A percentile compares a stretch with the other conserved stretches of the same genome.
Evolutionary conservation across 1,140 invertebrate species (phyloP).

Genomic region (Zophobas morio): DNA sequence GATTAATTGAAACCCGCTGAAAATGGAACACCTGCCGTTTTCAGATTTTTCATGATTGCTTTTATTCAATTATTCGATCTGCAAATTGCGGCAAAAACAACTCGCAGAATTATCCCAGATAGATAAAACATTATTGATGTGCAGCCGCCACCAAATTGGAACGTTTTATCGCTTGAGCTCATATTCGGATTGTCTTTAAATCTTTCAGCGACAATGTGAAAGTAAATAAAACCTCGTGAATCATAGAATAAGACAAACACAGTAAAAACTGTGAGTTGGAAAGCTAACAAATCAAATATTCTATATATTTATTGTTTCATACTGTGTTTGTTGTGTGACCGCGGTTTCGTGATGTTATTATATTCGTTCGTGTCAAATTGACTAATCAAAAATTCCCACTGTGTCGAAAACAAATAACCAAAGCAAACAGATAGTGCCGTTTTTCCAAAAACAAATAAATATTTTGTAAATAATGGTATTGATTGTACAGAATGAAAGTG

Average conservation of each 20-base stretch:
- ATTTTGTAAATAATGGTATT: constrained; percentile 34
- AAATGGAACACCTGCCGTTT: constrained; percentile 49
- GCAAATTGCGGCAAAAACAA: constrained; percentile 28
- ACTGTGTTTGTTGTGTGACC: constrained; percentile 1
- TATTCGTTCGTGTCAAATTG: constrained; percentile 45
- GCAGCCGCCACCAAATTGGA: neutral
- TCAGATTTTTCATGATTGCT: constrained; percentile 37
- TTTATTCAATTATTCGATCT: constrained; percentile 29
- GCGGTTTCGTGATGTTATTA: constrained; percentile 44
- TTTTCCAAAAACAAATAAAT: constrained; percentile 29
- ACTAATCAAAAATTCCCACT: constrained; percentile 48
- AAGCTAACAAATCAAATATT: constrained; percentile 44
- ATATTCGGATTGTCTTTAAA: constrained; percentile 25
- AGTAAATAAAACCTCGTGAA: constrained; percentile 33
- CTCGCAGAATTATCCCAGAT: neutral
- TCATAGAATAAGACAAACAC: constrained; percentile 33
- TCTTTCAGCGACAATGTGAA: constrained; percentile 29
- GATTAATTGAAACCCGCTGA: constrained; percentile 45
- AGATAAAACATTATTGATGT: constrained; percentile 17
- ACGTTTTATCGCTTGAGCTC: constrained; percentile 1
- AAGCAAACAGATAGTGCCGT: constrained; percentile 20
- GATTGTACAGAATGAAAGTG: constrained; percentile 22
- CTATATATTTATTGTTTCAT: constrained; percentile 15
- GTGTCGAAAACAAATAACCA: constrained; percentile 44
- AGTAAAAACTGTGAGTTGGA: constrained; percentile 9